Conservation (phyloP, 2,113 vertebrate species). For the Agapornis roseicollis region DNA sequence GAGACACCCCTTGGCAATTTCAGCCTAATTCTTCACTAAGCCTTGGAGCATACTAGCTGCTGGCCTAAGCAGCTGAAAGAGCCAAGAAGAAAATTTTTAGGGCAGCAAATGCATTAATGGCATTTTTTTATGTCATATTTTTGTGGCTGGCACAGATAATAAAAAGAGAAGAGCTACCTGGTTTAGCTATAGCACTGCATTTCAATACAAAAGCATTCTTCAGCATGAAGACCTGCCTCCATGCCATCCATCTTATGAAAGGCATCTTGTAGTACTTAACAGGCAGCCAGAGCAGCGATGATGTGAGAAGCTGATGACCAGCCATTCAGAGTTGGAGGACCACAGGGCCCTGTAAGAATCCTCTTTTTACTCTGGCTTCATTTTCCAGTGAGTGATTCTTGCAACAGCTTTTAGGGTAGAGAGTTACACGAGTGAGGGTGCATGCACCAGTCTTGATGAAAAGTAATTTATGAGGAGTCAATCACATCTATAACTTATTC, state of each 20-base stretch:
- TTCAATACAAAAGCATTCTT: not conserved
- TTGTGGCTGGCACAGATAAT: not conserved
- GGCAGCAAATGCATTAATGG: not conserved
- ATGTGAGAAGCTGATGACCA: not conserved
- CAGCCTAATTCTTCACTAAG: constrained; percentile 6
- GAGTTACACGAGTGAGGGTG: not conserved
- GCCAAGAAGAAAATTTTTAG: not conserved
- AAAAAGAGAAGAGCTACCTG: not conserved
- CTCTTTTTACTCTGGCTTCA: not conserved
- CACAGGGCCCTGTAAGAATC: not conserved
- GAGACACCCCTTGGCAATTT: not conserved
- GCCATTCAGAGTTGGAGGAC: not conserved
- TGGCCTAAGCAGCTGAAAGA: not conserved
- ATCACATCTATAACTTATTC: not conserved
- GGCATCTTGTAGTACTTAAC: not conserved
- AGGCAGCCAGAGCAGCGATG: fast-evolving
- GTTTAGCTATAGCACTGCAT: not conserved
- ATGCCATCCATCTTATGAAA: not conserved
- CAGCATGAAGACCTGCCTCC: not conserved
- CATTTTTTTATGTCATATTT: not conserved
- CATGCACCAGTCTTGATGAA: not conserved
- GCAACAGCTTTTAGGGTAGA: not conserved
- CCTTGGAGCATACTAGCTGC: not conserved
- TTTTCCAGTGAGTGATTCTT: not conserved
- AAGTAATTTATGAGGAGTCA: not conserved